phyloP scores from a whole-genome alignment of 2,888 invertebrate genomes.

The Molorchus minor region DNA sequence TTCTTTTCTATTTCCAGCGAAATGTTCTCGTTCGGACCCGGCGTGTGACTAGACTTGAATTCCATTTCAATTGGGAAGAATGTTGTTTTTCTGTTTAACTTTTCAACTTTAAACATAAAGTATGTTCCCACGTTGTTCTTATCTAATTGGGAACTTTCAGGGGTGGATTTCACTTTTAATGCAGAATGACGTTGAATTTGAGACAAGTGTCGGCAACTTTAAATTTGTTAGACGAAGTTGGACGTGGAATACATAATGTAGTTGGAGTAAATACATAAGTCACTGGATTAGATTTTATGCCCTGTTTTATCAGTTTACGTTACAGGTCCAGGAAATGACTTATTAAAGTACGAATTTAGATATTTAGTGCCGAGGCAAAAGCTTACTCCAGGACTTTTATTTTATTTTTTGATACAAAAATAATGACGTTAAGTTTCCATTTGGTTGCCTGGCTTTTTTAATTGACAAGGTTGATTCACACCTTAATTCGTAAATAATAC shows the following conservation, averaged over 20 bases:
- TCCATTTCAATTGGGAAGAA: conserved; percentile 43
- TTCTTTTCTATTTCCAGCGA: conserved; percentile 56
- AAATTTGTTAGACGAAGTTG: conserved; percentile 7
- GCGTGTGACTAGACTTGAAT: conserved; percentile 56
- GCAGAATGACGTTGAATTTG: conserved; percentile 19
- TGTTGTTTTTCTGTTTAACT: conserved; percentile 44
- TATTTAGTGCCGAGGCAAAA: no score
- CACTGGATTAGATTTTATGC: not conserved
- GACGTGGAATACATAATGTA: conserved; percentile 13
- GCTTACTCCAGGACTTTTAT: not conserved
- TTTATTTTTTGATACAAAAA: not conserved
- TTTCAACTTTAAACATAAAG: conserved; percentile 34
- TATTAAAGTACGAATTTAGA: no score
- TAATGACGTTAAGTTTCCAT: no score
- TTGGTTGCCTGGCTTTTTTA: no score
- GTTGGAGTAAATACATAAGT: conserved; percentile 10
- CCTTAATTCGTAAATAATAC: no score
- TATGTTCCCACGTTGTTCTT: conserved; percentile 33
- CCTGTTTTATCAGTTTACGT: no score
- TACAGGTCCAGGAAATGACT: no score
- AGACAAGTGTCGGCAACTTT: conserved; percentile 13
- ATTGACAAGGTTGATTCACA: no score
- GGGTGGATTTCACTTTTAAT: conserved; percentile 36
- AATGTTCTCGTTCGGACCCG: conserved; percentile 50
- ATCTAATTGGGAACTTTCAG: conserved; percentile 39